Evolutionary conservation across 2,113 vertebrate genomes (phyloP).

Genomic region (Oryzias melastigma): DNA sequence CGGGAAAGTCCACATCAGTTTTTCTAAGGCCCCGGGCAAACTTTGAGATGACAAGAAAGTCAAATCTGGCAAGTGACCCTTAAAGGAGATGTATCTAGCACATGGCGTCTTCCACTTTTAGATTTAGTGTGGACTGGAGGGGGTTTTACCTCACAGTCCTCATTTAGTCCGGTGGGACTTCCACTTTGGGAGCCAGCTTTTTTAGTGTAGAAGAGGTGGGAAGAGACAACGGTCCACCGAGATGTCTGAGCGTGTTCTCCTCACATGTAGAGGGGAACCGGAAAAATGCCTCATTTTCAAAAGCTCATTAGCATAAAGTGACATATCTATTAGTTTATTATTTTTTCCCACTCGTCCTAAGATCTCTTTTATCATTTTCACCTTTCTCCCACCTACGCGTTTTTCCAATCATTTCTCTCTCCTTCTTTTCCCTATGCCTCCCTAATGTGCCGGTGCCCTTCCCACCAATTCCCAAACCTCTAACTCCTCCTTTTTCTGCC

Average conservation of each 20-base stretch:
- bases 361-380: constrained; percentile 17
- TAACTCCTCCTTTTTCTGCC: constrained; percentile 53
- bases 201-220: constrained; percentile 55
- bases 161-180: constrained; percentile 58
- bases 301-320: constrained; percentile 20
- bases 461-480: constrained; percentile 50
- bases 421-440: constrained; percentile 3
- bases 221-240: constrained; percentile 61
- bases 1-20: constrained; percentile 52
- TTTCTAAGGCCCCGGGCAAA: constrained; percentile 64
- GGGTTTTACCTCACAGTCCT: constrained; percentile 65
- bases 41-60: constrained; percentile 69
- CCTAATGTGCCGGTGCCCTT: constrained; percentile 36
- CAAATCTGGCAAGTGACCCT: constrained; percentile 70
- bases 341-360: constrained; percentile 19
- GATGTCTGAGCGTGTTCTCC: constrained; percentile 60
- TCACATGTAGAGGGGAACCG: constrained; percentile 37
- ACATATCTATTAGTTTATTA: constrained; percentile 31
- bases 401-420: constrained; percentile 33
- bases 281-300: constrained; percentile 49
- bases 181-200: constrained; percentile 67
- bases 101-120: constrained; percentile 61
- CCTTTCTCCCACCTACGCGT: constrained; percentile 35
- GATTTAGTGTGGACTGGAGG: constrained; percentile 69
- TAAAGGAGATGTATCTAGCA: constrained; percentile 58